Conservation (phyloP, 2,797 vertebrate genomes). For the Leptatherina wallacei region DNA sequence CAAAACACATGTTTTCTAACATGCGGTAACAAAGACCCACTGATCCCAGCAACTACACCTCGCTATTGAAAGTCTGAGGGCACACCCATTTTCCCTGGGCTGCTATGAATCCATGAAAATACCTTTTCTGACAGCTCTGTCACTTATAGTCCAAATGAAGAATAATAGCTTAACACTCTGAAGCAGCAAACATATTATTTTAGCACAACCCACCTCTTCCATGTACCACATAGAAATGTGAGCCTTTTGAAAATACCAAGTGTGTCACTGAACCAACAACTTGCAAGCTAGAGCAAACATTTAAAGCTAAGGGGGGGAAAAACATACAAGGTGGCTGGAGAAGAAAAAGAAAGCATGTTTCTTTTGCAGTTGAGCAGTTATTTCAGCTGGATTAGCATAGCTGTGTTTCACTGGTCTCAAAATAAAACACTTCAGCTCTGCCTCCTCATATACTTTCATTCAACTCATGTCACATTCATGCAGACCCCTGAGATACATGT, state of each 20-base stretch:
- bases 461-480: not conserved
- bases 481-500: slow-evolving; percentile 34
- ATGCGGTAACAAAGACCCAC: slow-evolving; percentile 60
- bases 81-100: slow-evolving; percentile 37
- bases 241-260: slow-evolving; percentile 41
- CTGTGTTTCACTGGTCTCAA: not conserved
- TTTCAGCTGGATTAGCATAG: slow-evolving; percentile 47
- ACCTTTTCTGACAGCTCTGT: slow-evolving; percentile 34
- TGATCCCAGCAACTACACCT: slow-evolving; percentile 45
- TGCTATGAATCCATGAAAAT: slow-evolving; percentile 32
- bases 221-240: slow-evolving; percentile 21
- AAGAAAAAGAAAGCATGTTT: not conserved
- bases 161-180: slow-evolving; percentile 37
- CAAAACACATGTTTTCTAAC: slow-evolving; percentile 49
- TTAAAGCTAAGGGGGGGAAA: not conserved
- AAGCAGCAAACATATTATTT: slow-evolving; percentile 16
- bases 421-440: not conserved
- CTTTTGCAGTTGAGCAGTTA: slow-evolving; percentile 27
- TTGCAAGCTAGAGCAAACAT: slow-evolving; percentile 36
- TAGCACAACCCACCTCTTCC: slow-evolving; percentile 19
- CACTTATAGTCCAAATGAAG: slow-evolving; percentile 29
- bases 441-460: not conserved
- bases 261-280: slow-evolving; percentile 33
- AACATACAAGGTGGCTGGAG: slow-evolving; percentile 2
- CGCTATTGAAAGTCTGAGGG: slow-evolving; percentile 26